A percentile compares a stretch with the other conserved stretches of the same genome.
Conservation (phyloP, 1,140 invertebrate genomes). For the Caerostris darwini region DNA sequence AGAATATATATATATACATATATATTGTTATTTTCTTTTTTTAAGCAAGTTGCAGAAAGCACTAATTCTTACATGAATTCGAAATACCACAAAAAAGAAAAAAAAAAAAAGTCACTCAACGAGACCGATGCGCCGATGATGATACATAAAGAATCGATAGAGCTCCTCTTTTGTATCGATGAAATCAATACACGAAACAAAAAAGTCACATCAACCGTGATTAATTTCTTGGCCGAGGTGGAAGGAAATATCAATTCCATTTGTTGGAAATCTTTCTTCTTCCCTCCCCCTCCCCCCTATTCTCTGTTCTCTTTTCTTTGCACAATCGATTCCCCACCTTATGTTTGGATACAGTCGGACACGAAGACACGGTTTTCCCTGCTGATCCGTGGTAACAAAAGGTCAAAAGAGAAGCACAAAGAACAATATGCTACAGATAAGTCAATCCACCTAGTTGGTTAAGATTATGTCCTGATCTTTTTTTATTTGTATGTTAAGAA, state of each 20-base stretch:
- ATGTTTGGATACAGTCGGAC: constrained; percentile 23
- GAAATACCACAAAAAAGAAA: too few species aligned
- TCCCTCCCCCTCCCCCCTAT: neutral
- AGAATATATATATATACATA: too few species aligned
- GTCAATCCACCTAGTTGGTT: neutral
- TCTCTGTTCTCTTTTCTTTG: neutral
- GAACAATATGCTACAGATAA: neutral
- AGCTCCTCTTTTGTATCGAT: constrained; percentile 22
- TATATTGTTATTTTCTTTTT: too few species aligned
- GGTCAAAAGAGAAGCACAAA: neutral
- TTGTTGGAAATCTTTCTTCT: constrained; percentile 38
- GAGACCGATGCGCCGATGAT: neutral
- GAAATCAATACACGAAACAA: constrained; percentile 1
- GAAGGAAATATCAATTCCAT: constrained; percentile 64
- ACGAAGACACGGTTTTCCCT: neutral
- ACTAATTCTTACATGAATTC: too few species aligned
- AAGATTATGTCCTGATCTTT: neutral
- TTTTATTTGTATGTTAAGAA: neutral
- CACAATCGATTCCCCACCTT: constrained; percentile 19
- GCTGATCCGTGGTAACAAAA: neutral
- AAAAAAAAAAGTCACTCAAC: too few species aligned
- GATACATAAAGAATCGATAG: constrained; percentile 18
- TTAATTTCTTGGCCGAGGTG: constrained; percentile 38
- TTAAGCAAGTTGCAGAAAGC: too few species aligned
- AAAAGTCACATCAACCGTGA: constrained; percentile 36